Base-by-base conservation (phyloP, 2,888 invertebrate genomes). In the Rhagium mordax region DNA sequence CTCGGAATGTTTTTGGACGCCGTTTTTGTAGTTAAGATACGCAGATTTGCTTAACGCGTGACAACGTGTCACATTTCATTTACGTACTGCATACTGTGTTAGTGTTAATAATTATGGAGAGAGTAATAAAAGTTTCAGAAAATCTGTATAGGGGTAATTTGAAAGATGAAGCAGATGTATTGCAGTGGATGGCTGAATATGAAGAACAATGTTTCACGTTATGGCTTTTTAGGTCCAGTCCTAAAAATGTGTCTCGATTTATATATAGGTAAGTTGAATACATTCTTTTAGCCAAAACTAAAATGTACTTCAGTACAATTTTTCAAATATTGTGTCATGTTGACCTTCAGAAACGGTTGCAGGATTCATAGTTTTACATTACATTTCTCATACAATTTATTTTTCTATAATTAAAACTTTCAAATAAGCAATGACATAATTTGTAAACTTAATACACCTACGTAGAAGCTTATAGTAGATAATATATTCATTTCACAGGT, bases 71-170 rank as follows among this genome's bases (percentile, higher is more conserved):
- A 33, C 29, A 33, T 51, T 51, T n/a, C 18, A 4, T 16, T 13
- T 13, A 8, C 29, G 8, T 33, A 33, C 29, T 33, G 29, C 8
- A 33, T 33, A 33, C 8, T 33, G 29, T 33, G 29, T 8, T 33
- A 33, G 29, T 33, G 29, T 8, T 33, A 33, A 33, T 33, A 33
- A 33, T 33, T 33, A 33, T 33, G 29, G 8, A 33, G 29, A 33
- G 29, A 33, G 4, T 33, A 41, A 24, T 16, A 4, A 51, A 51
- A 18, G 21, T 13, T 51, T 8, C 51, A 51, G 13, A 64, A n/a
- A 16, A 16, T 33, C 10, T 21, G 29, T 33, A 33, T 24, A 18
- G 47, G 49, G 60, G 24, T n/a, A 29, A 68, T 60, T 61, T 59
- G 16, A 21, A 27, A 15, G 24, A 67, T 21, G 21, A 51, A 27